Percentiles rank a stretch among this genome's conserved stretches.
phyloP scores from a whole-genome alignment of 2,888 invertebrate genomes.

The Drosophila engyochracea region DNA sequence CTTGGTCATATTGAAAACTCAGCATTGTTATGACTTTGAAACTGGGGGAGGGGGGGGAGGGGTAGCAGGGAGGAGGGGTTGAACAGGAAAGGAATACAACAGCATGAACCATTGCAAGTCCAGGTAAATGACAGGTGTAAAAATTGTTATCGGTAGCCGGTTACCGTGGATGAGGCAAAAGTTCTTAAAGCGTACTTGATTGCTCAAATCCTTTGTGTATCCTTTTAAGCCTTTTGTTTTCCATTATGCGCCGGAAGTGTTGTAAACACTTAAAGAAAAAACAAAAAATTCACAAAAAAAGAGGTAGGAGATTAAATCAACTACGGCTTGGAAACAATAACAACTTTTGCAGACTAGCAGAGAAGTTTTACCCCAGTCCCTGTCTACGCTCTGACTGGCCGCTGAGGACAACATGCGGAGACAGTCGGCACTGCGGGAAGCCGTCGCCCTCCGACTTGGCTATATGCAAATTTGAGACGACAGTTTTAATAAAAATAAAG shows the following conservation, averaged over 20 bases:
- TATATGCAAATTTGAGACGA: slow-evolving; percentile 61
- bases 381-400: slow-evolving; percentile 25
- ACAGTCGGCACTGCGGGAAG: slow-evolving; percentile 49
- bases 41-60: too few relatives aligned
- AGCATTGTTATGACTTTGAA: slow-evolving; percentile 71
- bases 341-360: slow-evolving; percentile 20
- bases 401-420: slow-evolving; percentile 56
- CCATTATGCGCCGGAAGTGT: slow-evolving; percentile 79
- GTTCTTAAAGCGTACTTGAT: slow-evolving; percentile 78
- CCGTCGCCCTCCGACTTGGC: slow-evolving; percentile 34
- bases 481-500: slow-evolving; percentile 64
- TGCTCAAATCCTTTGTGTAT: slow-evolving; percentile 81
- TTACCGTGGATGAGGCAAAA: slow-evolving; percentile 52
- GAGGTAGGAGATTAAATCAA: slow-evolving; percentile 22
- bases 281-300: slow-evolving; percentile 8
- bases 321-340: slow-evolving; percentile 49
- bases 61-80: slow-evolving; percentile 4
- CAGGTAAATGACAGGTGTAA: slow-evolving; percentile 58
- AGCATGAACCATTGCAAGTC: slow-evolving; percentile 32
- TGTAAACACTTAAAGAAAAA: slow-evolving; percentile 69
- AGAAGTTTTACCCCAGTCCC: slow-evolving; percentile 32
- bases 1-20: slow-evolving; percentile 70
- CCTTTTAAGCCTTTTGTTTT: slow-evolving; percentile 81
- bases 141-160: slow-evolving; percentile 68
- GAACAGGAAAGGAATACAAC: slow-evolving; percentile 24